phyloP scores from a whole-genome alignment of 2,113 vertebrate genomes.

The Alectura lathami region DNA sequence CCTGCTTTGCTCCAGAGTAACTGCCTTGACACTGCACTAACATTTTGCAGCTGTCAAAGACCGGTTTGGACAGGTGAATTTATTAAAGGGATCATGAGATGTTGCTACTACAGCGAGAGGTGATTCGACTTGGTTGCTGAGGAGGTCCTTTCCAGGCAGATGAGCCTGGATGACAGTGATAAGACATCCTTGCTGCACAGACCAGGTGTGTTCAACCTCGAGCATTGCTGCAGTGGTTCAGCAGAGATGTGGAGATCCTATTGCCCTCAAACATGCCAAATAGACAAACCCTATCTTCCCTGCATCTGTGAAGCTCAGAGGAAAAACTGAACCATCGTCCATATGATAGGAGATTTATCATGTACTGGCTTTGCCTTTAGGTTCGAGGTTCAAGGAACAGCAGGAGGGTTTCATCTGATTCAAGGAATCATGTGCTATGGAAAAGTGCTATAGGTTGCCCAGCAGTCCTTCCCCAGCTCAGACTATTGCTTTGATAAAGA shows the following conservation, averaged over 20 bases:
- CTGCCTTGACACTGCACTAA: background rate
- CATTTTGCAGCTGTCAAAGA: background rate
- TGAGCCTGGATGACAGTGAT: background rate
- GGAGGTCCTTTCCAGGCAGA: background rate
- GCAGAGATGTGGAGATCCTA: background rate
- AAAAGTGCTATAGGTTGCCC: background rate
- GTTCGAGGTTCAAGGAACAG: background rate
- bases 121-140: fast-evolving
- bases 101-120: background rate
- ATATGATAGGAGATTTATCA: background rate
- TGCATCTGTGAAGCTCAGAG: background rate
- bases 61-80: background rate
- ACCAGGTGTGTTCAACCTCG: background rate
- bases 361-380: background rate
- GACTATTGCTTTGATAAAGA: background rate
- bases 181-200: background rate
- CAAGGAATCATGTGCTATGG: background rate
- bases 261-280: background rate
- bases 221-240: background rate
- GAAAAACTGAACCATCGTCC: background rate
- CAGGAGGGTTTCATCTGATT: background rate
- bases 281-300: background rate
- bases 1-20: background rate
- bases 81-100: background rate
- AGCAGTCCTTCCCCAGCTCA: background rate